Conservation (phyloP, 2,797 vertebrate genomes). For the Phylloscopus collybita region DNA sequence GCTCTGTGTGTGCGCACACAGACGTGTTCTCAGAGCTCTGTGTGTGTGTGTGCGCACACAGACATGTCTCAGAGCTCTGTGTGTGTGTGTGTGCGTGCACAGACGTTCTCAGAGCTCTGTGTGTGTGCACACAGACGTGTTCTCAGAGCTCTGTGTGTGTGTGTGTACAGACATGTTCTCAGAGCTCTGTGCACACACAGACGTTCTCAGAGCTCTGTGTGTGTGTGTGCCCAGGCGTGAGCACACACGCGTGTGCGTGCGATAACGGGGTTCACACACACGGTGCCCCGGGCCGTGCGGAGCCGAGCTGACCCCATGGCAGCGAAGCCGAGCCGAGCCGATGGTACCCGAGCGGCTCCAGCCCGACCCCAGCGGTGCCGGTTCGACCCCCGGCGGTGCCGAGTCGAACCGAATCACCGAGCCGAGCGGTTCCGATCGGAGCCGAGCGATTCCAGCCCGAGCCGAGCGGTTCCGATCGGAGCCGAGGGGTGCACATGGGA, state of each 20-base stretch:
- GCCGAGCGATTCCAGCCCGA: neutral
- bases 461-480: neutral
- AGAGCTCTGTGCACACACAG: no score
- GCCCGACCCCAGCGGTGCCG: neutral
- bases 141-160: no score
- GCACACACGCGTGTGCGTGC: neutral
- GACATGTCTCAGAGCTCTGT: no score
- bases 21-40: no score
- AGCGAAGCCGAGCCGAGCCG: fast-evolving
- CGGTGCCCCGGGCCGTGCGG: neutral
- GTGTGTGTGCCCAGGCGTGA: neutral
- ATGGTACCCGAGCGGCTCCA: neutral
- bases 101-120: no score
- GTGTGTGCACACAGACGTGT: no score
- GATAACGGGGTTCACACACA: fast-evolving
- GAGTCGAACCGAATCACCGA: no score
- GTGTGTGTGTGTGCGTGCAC: no score
- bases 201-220: no score
- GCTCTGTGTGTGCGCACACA: no score
- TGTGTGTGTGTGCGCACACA: no score
- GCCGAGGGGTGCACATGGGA: neutral
- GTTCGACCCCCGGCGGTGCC: neutral
- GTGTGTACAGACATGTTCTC: no score
- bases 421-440: neutral
- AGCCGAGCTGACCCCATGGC: neutral